Conservation (phyloP, 2,888 invertebrate genomes). For the Corythucha ciliata region DNA sequence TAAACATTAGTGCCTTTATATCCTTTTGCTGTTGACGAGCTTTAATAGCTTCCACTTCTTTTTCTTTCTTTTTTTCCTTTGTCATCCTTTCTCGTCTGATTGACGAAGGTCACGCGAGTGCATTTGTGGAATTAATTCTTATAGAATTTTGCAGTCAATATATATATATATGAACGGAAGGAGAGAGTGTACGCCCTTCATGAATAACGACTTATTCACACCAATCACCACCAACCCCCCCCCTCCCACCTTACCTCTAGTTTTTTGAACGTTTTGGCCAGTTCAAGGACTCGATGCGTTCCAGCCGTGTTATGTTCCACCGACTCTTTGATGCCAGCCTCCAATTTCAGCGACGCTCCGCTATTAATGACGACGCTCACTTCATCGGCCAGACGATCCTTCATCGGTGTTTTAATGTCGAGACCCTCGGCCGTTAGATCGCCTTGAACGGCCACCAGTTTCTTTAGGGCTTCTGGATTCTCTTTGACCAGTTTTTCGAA, state of each 20-base stretch:
- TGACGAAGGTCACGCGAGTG: no score
- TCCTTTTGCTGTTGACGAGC: no score
- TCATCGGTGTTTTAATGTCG: constrained; percentile 53
- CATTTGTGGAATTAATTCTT: no score
- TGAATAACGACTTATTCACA: no score
- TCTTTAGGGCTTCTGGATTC: constrained; percentile 61
- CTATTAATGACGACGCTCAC: constrained; percentile 75
- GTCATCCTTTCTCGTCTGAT: no score
- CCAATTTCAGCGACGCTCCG: constrained; percentile 83
- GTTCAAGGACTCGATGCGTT: constrained; percentile 65
- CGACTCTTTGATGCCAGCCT: constrained; percentile 79
- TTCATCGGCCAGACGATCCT: constrained; percentile 53
- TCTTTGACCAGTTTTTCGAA: constrained; percentile 44
- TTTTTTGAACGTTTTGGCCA: constrained; percentile 67
- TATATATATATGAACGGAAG: no score
- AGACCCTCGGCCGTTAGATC: constrained; percentile 58
- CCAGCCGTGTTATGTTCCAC: constrained; percentile 84
- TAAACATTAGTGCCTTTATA: no score
- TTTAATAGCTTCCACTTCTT: no score
- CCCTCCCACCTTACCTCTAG: constrained; percentile 52
- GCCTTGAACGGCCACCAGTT: constrained; percentile 64
- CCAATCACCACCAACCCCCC: no score
- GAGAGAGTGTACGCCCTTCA: no score
- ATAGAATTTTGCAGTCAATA: no score
- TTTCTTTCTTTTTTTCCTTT: no score